Evolutionary conservation across 1,140 invertebrate genomes (phyloP).

Genomic region (Ridgeia piscesae): DNA sequence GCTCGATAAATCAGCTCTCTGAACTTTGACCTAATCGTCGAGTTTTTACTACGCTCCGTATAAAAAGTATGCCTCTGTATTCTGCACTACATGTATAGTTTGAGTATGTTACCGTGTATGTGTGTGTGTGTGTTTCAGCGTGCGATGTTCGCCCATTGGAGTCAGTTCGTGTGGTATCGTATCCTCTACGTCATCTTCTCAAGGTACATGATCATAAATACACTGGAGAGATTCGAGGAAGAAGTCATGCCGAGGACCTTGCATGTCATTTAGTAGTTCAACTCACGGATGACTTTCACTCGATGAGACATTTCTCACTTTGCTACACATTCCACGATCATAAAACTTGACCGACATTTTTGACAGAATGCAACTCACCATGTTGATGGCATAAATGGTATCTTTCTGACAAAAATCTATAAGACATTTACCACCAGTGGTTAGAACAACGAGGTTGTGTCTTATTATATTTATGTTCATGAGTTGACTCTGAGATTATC

Average conservation of each 20-base stretch:
- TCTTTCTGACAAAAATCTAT: background rate
- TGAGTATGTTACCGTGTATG: constrained; percentile 51
- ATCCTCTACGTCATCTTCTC: constrained; percentile 87
- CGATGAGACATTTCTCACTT: background rate
- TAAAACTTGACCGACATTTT: background rate
- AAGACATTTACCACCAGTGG: background rate
- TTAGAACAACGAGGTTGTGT: background rate
- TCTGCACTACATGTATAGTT: constrained; percentile 22
- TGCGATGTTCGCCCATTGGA: constrained; percentile 82
- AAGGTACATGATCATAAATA: constrained; percentile 87
- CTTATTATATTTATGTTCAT: background rate
- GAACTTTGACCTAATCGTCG: too few relatives aligned
- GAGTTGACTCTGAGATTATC: background rate
- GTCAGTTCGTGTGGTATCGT: constrained; percentile 91
- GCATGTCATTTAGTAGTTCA: background rate
- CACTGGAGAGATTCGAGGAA: constrained; percentile 56
- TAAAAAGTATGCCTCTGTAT: background rate
- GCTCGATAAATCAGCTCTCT: too few relatives aligned
- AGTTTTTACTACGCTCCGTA: background rate
- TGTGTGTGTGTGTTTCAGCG: constrained; percentile 57
- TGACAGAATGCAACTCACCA: background rate
- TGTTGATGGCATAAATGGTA: background rate
- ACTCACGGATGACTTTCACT: background rate
- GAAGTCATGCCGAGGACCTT: background rate
- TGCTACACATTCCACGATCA: background rate